Percentiles rank a stretch among this genome's conserved stretches.
Evolutionary conservation across 2,797 vertebrate genomes (phyloP).

Genomic region (Dromococcyx pavoninus): DNA sequence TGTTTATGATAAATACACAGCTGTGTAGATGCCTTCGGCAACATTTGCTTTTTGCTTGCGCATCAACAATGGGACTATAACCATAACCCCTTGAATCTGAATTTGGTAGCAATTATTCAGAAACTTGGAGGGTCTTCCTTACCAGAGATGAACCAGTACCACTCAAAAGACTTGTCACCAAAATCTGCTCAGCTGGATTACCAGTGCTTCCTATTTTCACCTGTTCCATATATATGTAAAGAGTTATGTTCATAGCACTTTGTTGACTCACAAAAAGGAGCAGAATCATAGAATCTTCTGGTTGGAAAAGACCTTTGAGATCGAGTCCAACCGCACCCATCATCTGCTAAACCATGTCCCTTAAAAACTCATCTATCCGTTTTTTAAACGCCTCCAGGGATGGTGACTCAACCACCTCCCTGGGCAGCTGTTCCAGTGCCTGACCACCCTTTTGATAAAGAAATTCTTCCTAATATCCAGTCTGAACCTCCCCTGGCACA

Average conservation of each 20-base stretch:
- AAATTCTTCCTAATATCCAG: no score
- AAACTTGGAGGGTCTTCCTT: neutral
- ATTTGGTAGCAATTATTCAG: neutral
- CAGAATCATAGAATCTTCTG: no score
- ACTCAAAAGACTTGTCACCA: neutral
- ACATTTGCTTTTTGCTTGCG: neutral
- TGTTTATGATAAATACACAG: neutral
- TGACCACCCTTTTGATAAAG: no score
- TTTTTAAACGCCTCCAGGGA: no score
- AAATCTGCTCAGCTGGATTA: neutral
- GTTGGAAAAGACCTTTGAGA: no score
- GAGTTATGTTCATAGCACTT: neutral
- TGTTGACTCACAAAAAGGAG: neutral
- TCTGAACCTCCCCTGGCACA: no score
- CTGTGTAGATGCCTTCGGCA: neutral
- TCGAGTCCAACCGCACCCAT: no score
- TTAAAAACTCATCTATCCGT: no score
- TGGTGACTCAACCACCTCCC: no score
- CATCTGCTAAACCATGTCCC: no score
- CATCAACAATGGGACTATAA: neutral
- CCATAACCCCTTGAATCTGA: neutral
- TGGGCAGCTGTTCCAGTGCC: no score
- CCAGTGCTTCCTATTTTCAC: neutral
- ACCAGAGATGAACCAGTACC: neutral
- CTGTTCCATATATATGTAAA: neutral